Base-by-base conservation (phyloP, 1,140 invertebrate species). In the Zaprionus capensis region DNA sequence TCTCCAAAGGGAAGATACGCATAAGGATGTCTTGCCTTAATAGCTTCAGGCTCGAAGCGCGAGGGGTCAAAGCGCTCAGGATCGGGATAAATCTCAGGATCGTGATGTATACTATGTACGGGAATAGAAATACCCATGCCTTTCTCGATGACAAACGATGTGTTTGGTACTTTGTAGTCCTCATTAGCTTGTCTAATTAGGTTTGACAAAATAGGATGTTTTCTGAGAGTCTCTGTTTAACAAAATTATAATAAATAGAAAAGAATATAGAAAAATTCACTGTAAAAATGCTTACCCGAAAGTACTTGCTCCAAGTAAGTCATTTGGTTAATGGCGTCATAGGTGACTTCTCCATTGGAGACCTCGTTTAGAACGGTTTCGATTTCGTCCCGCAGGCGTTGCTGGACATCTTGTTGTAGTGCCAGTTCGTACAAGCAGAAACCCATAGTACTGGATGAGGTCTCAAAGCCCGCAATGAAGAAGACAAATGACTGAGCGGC, bases 1-100 rank as follows among this genome's bases (percentile, higher is more conserved):
- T 95, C 95, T 0, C 95, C 96, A 86, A 97, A 97, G 1, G 96
- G 95, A 49, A 97, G 81, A 82, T 94, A 96, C 11, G 93, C 71
- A 81, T 93, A 94, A 0, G 91, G 93, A 57, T 93, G 93, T 46
- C 95, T 92, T 5, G 83, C 80, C n/a, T 88, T 82, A 0, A 91
- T 46, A 64, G 93, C 93, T 58, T 95, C 93, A 1, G 93, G 79
- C 9, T 80, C 92, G 67, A 95, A 96, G 51, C 95, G 83, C 55
- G 95, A 93, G 0, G 95, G 95, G 85, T 95, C 93, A 71, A 95
- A 96, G 17, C 86, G 76, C 5, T 95, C 93, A 1, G 95, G 95
- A 20, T 95, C 84, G 0, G 94, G 94, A 81, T 93, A 96, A 67
- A 94, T 91, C 3, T 83, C 68, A 70, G 90, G 79, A 92, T 96